Base-by-base conservation (phyloP, 1,140 invertebrate species). In the Pseudomyrmex concolor region DNA sequence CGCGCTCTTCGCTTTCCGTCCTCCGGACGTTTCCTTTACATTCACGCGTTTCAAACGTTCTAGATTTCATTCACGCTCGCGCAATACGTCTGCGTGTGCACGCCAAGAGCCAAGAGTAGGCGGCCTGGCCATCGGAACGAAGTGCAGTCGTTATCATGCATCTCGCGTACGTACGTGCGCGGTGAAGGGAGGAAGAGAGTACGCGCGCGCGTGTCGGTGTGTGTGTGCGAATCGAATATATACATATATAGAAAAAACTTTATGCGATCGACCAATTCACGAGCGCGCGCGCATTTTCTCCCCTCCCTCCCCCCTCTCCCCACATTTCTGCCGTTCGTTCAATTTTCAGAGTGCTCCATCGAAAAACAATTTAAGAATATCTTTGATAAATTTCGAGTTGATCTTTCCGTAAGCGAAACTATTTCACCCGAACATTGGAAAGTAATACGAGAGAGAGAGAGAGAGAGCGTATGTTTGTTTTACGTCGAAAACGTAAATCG, bases 21-120 rank as follows among this genome's bases (percentile, higher is more conserved):
- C 19, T 50, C 66, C 76, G 76, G 76, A 60, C 54, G 66, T 71
- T 80, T 80, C 54, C 76, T 80, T 59, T 17, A 19, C 66, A 70
- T 59, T 48, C 76, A 17, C 66, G 76, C 66, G 66, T 25, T 17
- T 45, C 34, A 34, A 34, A 7, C 66, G 54, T 80, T 70, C 43
- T 45, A 57, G 76, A 80, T 80, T 80, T 80, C 66, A 80, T 80
- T 80, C 76, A 80, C 76, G 76, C 76, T 34, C 76, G 66, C 54
- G 66, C 66, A 71, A 80, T 71, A 60, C 43, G 76, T 78, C 66
- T 70, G 64, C 76, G 70, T 70, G 64, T 70, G 64, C 51, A 34
- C 34, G 19, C 34, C 25, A 51, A 62, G 73, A 64, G 73, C 22
- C 50, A 25, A 15, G 62, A 54, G 51, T 34, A 5, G 34, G 34